Conservation (phyloP, 2,888 invertebrate genomes). For the Tubulanus polymorphus region DNA sequence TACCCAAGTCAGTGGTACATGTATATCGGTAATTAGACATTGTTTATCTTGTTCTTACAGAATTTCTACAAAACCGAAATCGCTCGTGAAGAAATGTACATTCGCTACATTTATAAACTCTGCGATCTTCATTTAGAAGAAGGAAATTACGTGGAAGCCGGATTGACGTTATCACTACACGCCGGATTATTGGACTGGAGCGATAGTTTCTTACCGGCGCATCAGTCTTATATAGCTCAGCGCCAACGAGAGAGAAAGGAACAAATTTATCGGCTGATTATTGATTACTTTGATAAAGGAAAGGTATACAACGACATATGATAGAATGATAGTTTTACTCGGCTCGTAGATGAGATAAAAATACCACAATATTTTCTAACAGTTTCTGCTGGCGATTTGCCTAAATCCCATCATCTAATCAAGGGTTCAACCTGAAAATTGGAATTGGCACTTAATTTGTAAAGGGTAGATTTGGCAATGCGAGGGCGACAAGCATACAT, state of each 20-base stretch:
- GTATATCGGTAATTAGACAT: background rate
- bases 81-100: conserved; percentile 91
- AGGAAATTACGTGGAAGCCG: conserved; percentile 91
- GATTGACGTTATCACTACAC: conserved; percentile 88
- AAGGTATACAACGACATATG: no score
- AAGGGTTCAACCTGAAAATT: no score
- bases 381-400: no score
- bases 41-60: conserved; percentile 55
- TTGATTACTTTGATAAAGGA: conserved; percentile 89
- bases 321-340: no score
- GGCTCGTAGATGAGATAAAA: no score
- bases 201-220: conserved; percentile 41
- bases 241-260: conserved; percentile 89
- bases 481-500: no score
- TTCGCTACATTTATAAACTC: conserved; percentile 90
- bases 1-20: no score
- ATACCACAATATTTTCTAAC: no score
- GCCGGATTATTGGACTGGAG: conserved; percentile 82
- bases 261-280: conserved; percentile 77
- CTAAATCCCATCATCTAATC: no score
- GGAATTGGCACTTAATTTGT: no score
- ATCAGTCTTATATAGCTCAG: conserved; percentile 63
- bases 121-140: conserved; percentile 87
- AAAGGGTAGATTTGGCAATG: no score
- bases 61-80: conserved; percentile 96